Evolutionary conservation across 2,113 vertebrate species (phyloP), one percentile per base, ranked within the genome.

Genomic region (Taxidea taxus): DNA sequence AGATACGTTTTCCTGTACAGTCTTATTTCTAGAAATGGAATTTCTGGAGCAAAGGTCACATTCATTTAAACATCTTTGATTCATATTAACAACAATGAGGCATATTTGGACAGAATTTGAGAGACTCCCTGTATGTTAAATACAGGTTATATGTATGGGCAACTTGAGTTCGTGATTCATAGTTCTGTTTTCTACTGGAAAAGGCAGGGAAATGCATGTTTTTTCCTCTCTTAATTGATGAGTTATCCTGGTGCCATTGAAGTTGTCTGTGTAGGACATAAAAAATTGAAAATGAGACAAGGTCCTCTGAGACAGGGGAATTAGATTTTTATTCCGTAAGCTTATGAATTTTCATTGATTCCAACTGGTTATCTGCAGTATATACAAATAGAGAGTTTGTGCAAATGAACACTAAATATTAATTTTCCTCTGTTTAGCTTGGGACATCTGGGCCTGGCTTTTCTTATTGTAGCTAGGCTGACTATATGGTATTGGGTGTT

Each of bases 391-490:
- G 13, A 7, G 11, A 34, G 83, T 62, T 84, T 95, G 29, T 58
- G n/a, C 34, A 95, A 94, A 85, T 97, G 27, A 77, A 97, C 88
- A 60, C 11, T 96, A 94, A 90, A 78, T 91, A 95, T 97, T 96
- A 82, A 95, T 91, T 97, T 96, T 97, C 91, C 27, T 94, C 85
- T 95, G 47, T 96, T 97, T 96, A 96, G 88, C 18, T 86, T 47
- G 56, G 60, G 97, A 94, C 92, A 96, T 96, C 96, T 92, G 95
- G 89, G 54, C 94, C 80, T 95, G 97, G 87, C 95, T 97, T 98
- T 97, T 98, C 95, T 98, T 97, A 95, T 95, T 97, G 93, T 86
- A 92, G 97, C 96, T 87, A 89, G 95, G 97, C 90, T 91, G 92
- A 97, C 77, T 98, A 77, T 97, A 96, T 92, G 82, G 96, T 94